Conservation (phyloP, 2,113 vertebrate species). For the Grantiella picta region DNA sequence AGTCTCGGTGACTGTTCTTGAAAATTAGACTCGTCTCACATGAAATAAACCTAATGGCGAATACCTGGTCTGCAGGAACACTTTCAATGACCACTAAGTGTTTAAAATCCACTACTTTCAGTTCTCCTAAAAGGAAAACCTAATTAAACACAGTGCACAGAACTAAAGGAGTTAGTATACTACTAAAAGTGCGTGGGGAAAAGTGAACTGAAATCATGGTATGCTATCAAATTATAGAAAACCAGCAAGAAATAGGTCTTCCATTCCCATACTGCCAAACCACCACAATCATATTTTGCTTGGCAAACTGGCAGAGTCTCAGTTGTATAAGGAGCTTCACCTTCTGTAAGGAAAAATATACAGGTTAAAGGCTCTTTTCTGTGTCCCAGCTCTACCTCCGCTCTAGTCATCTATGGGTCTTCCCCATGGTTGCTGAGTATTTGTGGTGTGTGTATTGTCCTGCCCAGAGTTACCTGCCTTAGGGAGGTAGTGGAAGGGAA, state of each 20-base stretch:
- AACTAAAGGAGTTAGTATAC: neutral
- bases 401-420: neutral
- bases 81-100: neutral
- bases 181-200: neutral
- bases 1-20: neutral
- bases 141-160: neutral
- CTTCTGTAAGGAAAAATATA: neutral
- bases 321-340: neutral
- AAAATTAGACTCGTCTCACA: neutral
- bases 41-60: neutral
- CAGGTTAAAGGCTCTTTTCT: neutral
- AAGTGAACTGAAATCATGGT: neutral
- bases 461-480: neutral
- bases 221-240: neutral
- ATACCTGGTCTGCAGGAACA: neutral
- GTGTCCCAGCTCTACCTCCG: neutral
- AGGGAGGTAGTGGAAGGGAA: neutral
- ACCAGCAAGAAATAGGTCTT: neutral
- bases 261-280: neutral
- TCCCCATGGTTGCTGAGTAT: neutral
- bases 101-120: neutral
- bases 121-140: neutral
- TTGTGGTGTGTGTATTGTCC: neutral
- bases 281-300: neutral
- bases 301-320: neutral